phyloP scores from a whole-genome alignment of 2,797 vertebrate species.

The Hybognathus amarus region DNA sequence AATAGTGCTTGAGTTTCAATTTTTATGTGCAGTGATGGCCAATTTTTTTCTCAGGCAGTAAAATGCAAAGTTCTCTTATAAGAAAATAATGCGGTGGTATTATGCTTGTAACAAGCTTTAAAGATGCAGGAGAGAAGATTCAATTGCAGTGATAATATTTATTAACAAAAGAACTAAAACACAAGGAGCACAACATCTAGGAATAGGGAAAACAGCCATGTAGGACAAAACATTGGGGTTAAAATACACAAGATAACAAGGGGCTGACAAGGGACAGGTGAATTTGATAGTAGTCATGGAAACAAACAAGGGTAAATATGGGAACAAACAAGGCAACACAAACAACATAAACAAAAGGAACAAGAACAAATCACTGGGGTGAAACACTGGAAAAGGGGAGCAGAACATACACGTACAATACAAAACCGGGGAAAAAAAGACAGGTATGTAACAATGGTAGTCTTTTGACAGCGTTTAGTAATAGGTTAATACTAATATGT shows the following conservation, averaged over 20 bases:
- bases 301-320: background rate
- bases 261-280: background rate
- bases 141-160: background rate
- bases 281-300: background rate
- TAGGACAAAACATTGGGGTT: background rate
- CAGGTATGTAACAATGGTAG: background rate
- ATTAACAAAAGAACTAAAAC: background rate
- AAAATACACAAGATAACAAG: background rate
- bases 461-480: background rate
- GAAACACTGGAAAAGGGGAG: background rate
- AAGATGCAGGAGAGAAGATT: background rate
- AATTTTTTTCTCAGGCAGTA: background rate
- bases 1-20: conserved; percentile 18
- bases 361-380: background rate
- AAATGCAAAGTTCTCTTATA: background rate
- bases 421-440: background rate
- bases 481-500: background rate
- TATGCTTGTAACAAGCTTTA: background rate
- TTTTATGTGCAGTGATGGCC: conserved; percentile 23
- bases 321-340: background rate
- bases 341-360: background rate
- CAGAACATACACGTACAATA: background rate
- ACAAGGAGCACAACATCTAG: background rate
- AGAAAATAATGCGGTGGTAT: background rate
- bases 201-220: background rate